Percentiles rank a stretch among this genome's conserved stretches.
These are phyloP conservation scores for Danio albolineatus DNA, from an alignment of 2,797 vertebrate species.

Conservation along the genomic window DNA sequence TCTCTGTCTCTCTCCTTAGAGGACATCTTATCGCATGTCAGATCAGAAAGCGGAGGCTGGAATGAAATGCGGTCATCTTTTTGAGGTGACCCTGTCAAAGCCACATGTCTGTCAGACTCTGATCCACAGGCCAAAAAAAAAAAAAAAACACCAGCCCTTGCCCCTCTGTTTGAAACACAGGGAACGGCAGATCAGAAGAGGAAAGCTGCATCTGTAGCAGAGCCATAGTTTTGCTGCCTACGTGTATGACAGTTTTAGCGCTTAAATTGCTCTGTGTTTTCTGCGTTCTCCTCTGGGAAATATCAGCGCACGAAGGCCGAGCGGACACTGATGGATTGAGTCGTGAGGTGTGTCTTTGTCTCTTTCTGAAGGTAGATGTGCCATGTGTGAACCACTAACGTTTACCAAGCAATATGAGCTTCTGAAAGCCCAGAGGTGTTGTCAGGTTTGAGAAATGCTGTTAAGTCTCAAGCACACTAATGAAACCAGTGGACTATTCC, in stretches of 20 bases:
- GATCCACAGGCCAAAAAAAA: too few species aligned
- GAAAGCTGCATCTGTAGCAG: conserved; percentile 53
- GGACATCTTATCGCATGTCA: background rate
- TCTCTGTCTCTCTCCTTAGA: background rate
- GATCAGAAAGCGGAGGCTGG: background rate
- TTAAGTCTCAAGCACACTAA: background rate
- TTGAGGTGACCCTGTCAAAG: conserved; percentile 18
- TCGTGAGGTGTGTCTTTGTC: conserved; percentile 29
- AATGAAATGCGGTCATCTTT: background rate
- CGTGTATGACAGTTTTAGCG: conserved; percentile 66
- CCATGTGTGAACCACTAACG: background rate
- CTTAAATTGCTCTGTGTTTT: conserved; percentile 67
- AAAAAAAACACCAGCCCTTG: too few species aligned
- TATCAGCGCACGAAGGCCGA: conserved; percentile 53
- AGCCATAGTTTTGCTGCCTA: conserved; percentile 65
- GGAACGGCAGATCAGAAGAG: conserved; percentile 54
- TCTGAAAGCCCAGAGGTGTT: conserved; percentile 38
- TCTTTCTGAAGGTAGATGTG: conserved; percentile 4
- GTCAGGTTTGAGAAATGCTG: conserved; percentile 28
- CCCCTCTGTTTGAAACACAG: conserved; percentile 48
- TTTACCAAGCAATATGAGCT: conserved; percentile 30
- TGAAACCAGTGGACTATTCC: background rate
- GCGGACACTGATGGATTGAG: conserved; percentile 27
- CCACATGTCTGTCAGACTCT: background rate
- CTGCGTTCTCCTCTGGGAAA: conserved; percentile 73